Evolutionary conservation across 2,888 invertebrate genomes (phyloP).

Genomic region (Axea sp.): DNA sequence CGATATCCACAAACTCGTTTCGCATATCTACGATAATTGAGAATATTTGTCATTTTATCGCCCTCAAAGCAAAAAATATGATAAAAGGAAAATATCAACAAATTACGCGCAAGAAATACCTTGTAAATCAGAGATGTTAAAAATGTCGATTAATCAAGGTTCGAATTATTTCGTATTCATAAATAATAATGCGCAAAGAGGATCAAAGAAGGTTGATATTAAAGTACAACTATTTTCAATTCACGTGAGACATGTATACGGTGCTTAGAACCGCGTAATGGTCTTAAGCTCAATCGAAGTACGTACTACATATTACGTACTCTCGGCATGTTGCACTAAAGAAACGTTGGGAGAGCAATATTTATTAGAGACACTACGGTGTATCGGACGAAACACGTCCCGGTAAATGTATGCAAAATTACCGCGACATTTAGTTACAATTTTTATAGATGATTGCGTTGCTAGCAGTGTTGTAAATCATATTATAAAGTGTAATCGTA

Average conservation of each 20-base stretch:
- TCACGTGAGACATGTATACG: conserved; percentile 18
- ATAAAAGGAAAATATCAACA: conserved; percentile 51
- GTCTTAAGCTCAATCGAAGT: conserved; percentile 41
- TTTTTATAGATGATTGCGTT: conserved; percentile 35
- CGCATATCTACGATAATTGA: conserved; percentile 57
- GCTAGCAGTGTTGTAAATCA: conserved; percentile 44
- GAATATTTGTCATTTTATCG: conserved; percentile 61
- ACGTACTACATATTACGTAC: conserved; percentile 41
- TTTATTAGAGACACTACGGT: conserved; percentile 55
- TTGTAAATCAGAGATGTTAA: conserved; percentile 42
- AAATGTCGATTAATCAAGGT: conserved; percentile 47
- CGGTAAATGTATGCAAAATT: conserved; percentile 44
- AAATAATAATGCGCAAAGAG: conserved; percentile 39
- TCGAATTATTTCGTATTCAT: conserved; percentile 47
- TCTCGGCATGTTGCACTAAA: conserved; percentile 28
- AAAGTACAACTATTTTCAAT: conserved; percentile 42
- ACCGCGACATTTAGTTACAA: conserved; percentile 43
- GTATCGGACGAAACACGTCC: conserved; percentile 42
- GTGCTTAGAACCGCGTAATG: conserved; percentile 45
- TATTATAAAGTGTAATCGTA: conserved; percentile 25
- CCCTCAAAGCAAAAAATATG: conserved; percentile 33
- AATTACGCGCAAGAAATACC: conserved; percentile 40
- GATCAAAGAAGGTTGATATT: conserved; percentile 17
- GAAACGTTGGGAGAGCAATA: conserved; percentile 38
- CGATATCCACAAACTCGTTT: conserved; percentile 58